Percentiles rank a stretch among this genome's conserved stretches.
Evolutionary conservation across 2,888 invertebrate genomes (phyloP).

Genomic region (Bellardia bayeri): DNA sequence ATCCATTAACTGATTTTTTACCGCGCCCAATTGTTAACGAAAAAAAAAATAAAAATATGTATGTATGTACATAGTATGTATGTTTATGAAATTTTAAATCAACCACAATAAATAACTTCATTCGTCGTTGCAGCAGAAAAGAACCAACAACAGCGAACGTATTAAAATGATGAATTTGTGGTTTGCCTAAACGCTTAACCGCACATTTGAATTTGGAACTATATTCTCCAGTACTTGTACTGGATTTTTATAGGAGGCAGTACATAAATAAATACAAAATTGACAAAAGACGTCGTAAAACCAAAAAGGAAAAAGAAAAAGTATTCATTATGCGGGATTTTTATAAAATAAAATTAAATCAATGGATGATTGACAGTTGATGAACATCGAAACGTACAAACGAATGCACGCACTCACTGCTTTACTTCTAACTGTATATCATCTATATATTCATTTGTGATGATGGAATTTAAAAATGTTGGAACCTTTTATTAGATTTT

Average conservation of each 20-base stretch:
- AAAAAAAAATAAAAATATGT: too few relatives aligned
- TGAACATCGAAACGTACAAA: constrained; percentile 33
- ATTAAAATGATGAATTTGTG: constrained; percentile 74
- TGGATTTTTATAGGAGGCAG: background rate
- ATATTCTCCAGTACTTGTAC: background rate
- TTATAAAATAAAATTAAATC: constrained; percentile 52
- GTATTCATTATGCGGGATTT: constrained; percentile 40
- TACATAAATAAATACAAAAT: constrained; percentile 58
- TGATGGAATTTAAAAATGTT: constrained; percentile 37
- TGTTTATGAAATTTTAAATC: constrained; percentile 58
- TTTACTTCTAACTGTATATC: constrained; percentile 17
- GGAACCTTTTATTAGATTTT: constrained; percentile 19
- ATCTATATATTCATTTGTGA: background rate
- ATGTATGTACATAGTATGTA: background rate
- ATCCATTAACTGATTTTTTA: constrained; percentile 61
- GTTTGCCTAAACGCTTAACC: constrained; percentile 70
- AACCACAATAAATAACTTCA: constrained; percentile 66
- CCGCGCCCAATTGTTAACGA: constrained; percentile 70
- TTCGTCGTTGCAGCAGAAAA: constrained; percentile 13
- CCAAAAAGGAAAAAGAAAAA: constrained; percentile 25
- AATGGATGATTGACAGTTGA: constrained; percentile 67
- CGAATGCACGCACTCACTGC: constrained; percentile 9
- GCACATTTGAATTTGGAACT: constrained; percentile 65
- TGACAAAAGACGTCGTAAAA: constrained; percentile 44
- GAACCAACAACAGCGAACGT: constrained; percentile 31